phyloP scores from a whole-genome alignment of 2,888 invertebrate species.

The Melipona bicolor region DNA sequence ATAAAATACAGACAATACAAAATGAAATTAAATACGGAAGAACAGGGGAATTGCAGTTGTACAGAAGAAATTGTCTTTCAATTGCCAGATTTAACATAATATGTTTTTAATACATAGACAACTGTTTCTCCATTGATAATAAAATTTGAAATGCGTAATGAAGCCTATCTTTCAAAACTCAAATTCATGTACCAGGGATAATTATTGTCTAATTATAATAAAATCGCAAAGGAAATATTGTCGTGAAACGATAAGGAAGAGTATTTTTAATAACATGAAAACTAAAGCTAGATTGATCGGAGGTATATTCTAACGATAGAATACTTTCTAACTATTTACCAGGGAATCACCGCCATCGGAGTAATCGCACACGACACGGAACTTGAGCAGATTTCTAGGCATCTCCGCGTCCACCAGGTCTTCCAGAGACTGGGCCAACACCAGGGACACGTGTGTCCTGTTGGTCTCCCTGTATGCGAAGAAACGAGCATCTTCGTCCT shows the following conservation, averaged over 20 bases:
- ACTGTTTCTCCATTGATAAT: background rate
- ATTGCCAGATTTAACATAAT: background rate
- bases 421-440: conserved; percentile 91
- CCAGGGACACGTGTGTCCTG: conserved; percentile 90
- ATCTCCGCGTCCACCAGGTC: conserved; percentile 92
- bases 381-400: conserved; percentile 93
- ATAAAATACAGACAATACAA: background rate
- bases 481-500: conserved; percentile 89
- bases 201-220: conserved; percentile 16
- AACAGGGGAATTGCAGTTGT: background rate
- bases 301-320: conserved; percentile 7
- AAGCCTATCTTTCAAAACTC: background rate
- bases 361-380: conserved; percentile 91
- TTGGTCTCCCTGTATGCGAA: conserved; percentile 91
- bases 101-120: background rate
- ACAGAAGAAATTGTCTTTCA: background rate
- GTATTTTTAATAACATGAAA: background rate
- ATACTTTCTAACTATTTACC: conserved; percentile 82
- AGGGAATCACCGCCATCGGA: conserved; percentile 87
- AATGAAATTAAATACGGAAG: background rate
- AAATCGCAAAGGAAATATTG: background rate
- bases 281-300: background rate
- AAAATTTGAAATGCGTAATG: background rate
- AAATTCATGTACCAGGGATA: background rate
- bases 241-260: conserved; percentile 1